Evolutionary conservation across 2,113 vertebrate species (phyloP).

Genomic region (Toxotes chatareus): DNA sequence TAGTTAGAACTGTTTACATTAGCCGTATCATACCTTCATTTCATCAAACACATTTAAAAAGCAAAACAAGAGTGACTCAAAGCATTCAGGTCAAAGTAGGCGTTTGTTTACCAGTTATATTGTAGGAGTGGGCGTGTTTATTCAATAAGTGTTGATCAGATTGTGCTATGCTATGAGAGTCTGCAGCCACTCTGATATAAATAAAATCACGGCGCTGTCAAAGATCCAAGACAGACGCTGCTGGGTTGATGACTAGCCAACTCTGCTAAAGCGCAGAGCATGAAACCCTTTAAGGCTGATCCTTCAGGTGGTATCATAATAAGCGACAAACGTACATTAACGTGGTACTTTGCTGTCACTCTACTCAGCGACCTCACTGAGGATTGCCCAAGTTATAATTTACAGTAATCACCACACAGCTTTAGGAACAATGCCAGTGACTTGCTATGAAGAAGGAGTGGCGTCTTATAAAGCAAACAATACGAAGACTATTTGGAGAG

Average conservation of each 20-base stretch:
- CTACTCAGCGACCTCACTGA: not conserved
- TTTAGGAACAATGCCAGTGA: not conserved
- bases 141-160: slow-evolving; percentile 14
- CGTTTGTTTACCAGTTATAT: slow-evolving; percentile 23
- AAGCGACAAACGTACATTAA: slow-evolving; percentile 2
- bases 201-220: not conserved
- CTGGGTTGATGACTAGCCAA: not conserved
- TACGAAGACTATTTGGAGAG: not conserved
- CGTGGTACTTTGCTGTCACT: slow-evolving; percentile 8
- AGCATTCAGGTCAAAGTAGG: not conserved
- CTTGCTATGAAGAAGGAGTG: not conserved
- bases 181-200: slow-evolving; percentile 31
- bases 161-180: not conserved
- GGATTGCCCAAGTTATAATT: not conserved
- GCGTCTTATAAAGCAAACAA: not conserved
- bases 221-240: slow-evolving; percentile 13
- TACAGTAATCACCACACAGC: not conserved
- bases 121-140: slow-evolving; percentile 29
- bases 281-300: not conserved
- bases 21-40: not conserved
- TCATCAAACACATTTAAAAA: not conserved
- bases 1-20: not conserved
- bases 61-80: slow-evolving; percentile 10
- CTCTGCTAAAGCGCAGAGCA: not conserved
- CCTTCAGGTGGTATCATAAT: not conserved